Evolutionary conservation across 2,113 vertebrate genomes (phyloP), one percentile per base, ranked within the genome.

Genomic region (Motacilla alba): DNA sequence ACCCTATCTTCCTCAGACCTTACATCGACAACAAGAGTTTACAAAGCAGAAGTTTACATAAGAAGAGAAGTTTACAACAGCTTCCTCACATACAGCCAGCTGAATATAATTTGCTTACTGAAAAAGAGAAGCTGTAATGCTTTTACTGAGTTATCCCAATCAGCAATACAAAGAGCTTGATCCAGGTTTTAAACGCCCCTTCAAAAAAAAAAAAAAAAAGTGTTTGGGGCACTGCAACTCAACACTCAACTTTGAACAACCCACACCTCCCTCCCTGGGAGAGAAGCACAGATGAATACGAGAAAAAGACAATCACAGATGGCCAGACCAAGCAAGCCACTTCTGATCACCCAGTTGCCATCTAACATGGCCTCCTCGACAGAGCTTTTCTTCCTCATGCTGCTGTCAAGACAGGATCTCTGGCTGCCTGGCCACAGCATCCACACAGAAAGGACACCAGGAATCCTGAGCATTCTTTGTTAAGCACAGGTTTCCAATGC

Each of bases 291-390:
- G 69, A 87, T 6, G 16, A 88, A 58, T 47, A 52, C 0, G 2
- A 91, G 31, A 95, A 93, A 89, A 95, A 93, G 74, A 17, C 79
- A 43, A 50, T 13, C 77, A 68, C 76, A 95, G 83, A 89, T 53
- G 59, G 83, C 35, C 92, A 86, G 50, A 74, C 15, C 2, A 1
- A 95, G 60, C 35, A 2, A 95, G 56, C 43, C 59, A 50, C 56
- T 88, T n/a, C 56, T 49, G 43, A 66, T n/a, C 59, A 22, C 28
- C 10, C 41, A 26, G 73, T 23, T 83, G 47, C 28, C 91, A 91
- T 39, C 72, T 53, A 87, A 80, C 90, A 94, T 18, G 88, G 81
- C 69, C 82, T 95, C 87, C 78, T 69, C 3, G 0, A 6, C 13
- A 55, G 33, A 76, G 60, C 56, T 9, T 8, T 2, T 67, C 26